Evolutionary conservation across 2,888 invertebrate species (phyloP).

Genomic region (Callyntrura sp.): DNA sequence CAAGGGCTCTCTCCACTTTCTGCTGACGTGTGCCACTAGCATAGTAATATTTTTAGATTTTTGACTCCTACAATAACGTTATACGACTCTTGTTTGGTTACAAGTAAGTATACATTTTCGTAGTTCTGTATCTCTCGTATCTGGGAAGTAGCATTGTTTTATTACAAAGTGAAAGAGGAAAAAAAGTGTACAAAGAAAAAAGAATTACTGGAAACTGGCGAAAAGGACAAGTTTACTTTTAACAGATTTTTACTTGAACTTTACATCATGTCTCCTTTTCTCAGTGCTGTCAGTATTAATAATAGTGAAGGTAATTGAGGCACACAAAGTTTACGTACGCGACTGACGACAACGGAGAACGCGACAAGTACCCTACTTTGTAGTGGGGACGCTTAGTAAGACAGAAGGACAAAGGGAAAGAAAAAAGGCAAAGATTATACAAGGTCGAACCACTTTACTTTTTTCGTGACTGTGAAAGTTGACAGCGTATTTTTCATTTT

Average conservation of each 20-base stretch:
- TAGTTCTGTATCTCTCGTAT: no score
- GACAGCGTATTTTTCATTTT: not conserved
- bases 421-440: not conserved
- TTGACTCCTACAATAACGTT: no score
- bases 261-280: not conserved
- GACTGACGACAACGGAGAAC: not conserved
- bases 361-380: not conserved
- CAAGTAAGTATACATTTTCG: no score
- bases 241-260: not conserved
- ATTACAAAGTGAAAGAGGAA: not conserved
- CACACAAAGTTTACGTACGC: not conserved
- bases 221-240: not conserved
- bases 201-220: not conserved
- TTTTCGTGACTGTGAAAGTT: not conserved
- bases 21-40: no score
- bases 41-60: no score
- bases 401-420: not conserved
- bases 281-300: not conserved
- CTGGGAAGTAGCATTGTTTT: no score
- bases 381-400: not conserved
- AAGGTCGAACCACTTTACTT: constrained; percentile 3
- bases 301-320: no score
- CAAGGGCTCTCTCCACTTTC: not conserved
- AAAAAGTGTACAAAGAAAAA: not conserved
- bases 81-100: no score